Evolutionary conservation across 2,888 invertebrate genomes (phyloP).

Genomic region (Hetaerina titia): DNA sequence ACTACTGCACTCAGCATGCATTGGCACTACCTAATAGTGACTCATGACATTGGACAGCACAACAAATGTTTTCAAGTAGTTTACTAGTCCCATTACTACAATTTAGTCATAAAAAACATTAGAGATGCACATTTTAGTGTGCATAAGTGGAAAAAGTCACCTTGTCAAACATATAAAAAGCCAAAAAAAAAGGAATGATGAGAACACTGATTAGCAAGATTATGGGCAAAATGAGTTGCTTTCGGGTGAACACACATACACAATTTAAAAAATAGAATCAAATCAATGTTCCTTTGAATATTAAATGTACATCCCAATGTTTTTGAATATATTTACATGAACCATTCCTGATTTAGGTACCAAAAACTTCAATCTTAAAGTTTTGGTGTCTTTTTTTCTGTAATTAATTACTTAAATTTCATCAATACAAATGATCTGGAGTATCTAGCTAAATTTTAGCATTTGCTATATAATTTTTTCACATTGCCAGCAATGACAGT

Average conservation of each 20-base stretch:
- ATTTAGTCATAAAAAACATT: conserved; percentile 46
- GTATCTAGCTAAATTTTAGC: not conserved
- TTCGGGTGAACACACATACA: conserved; percentile 66
- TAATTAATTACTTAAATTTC: not conserved
- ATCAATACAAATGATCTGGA: not conserved
- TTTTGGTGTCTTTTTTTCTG: not conserved
- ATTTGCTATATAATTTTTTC: conserved; percentile 25
- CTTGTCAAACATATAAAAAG: conserved; percentile 67
- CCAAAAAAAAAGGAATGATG: conserved; percentile 54
- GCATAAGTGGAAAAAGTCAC: conserved; percentile 67
- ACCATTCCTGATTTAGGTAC: not conserved
- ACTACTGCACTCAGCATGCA: conserved; percentile 66
- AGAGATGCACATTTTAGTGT: conserved; percentile 41
- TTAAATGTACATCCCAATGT: not conserved
- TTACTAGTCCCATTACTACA: conserved; percentile 51
- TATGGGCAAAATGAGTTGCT: conserved; percentile 61
- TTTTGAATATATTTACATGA: conserved; percentile 32
- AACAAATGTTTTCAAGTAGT: conserved; percentile 49
- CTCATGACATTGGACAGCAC: conserved; percentile 25
- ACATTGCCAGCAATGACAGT: conserved; percentile 33
- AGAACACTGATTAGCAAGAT: conserved; percentile 67
- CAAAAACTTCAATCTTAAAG: not conserved
- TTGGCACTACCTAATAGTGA: conserved; percentile 42
- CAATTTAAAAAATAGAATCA: conserved; percentile 25
- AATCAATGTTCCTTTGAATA: conserved; percentile 10